Evolutionary conservation across 2,113 vertebrate species (phyloP).

Genomic region (Recurvirostra avosetta): DNA sequence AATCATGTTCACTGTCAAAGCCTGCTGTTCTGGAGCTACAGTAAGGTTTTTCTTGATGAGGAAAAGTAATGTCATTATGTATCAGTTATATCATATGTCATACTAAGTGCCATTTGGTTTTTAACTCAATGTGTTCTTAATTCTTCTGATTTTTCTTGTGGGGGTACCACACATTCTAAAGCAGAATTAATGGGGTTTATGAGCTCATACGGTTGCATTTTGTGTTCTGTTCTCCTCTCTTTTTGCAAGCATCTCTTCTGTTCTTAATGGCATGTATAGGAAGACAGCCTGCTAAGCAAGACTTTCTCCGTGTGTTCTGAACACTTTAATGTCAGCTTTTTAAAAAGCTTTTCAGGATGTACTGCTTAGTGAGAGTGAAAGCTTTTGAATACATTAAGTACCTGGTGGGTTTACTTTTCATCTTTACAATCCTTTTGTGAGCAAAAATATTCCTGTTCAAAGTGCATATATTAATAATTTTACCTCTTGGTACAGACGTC

Average conservation of each 20-base stretch:
- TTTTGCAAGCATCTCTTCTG: neutral
- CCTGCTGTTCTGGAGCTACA: neutral
- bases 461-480: neutral
- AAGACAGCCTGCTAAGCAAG: neutral
- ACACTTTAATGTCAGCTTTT: neutral
- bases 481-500: neutral
- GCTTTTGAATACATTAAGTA: neutral
- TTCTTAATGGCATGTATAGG: neutral
- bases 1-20: neutral
- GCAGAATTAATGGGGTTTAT: neutral
- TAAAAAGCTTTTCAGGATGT: neutral
- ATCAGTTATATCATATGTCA: neutral
- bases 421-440: neutral
- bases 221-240: neutral
- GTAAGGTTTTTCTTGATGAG: neutral
- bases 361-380: neutral
- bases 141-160: neutral
- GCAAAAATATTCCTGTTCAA: neutral
- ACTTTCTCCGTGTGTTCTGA: neutral
- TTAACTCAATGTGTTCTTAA: neutral
- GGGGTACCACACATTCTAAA: neutral
- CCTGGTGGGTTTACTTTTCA: neutral
- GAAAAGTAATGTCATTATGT: neutral
- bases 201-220: neutral
- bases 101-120: neutral